Evolutionary conservation across 2,113 vertebrate species (phyloP).

Genomic region (Syrmaticus mikado): DNA sequence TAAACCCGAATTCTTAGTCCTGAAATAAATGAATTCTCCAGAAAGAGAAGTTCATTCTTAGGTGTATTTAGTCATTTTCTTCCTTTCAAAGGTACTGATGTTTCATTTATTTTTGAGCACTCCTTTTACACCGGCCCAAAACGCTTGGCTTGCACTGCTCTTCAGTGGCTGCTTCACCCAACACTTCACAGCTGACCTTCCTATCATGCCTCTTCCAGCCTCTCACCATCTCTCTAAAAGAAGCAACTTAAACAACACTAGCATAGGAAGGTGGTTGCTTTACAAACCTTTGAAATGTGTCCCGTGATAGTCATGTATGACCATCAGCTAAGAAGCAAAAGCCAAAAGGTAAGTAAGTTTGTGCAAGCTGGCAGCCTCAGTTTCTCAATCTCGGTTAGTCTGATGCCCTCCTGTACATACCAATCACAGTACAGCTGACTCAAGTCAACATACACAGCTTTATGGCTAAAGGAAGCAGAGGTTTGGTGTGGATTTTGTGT

Average conservation of each 20-base stretch:
- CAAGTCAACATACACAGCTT: neutral
- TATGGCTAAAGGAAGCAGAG: neutral
- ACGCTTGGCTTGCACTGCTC: neutral
- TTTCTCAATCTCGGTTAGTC: neutral
- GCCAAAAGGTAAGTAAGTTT: neutral
- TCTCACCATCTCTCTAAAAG: neutral
- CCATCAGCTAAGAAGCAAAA: neutral
- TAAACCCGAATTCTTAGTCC: neutral
- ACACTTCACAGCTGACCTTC: neutral
- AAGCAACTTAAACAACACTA: neutral
- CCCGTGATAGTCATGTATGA: neutral
- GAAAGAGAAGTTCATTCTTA: neutral
- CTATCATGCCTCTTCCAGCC: neutral
- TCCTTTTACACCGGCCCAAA: neutral
- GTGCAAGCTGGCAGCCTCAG: neutral
- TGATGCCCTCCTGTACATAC: neutral
- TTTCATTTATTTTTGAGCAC: neutral
- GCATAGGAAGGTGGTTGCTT: neutral
- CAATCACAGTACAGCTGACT: neutral
- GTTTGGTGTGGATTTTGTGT: neutral
- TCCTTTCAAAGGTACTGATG: neutral
- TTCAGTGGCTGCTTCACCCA: neutral
- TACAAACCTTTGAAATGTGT: neutral
- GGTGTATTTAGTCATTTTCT: neutral
- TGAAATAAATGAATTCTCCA: neutral